These are phyloP conservation scores for Microtus richardsoni DNA, from an alignment of 2,113 vertebrate genomes.

Conservation along the genomic window DNA sequence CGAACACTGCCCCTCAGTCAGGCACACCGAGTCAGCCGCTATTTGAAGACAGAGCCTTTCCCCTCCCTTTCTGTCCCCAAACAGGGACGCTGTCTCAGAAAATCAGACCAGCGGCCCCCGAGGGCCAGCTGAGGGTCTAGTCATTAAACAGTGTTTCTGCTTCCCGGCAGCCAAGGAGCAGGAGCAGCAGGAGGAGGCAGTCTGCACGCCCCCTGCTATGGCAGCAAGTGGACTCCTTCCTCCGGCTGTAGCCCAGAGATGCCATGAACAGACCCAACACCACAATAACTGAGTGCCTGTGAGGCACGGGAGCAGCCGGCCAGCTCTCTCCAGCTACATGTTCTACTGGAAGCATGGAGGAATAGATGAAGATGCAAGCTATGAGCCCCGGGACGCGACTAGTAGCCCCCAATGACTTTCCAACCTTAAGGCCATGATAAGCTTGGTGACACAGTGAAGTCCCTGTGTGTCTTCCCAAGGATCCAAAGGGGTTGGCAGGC, in stretches of 20 bases:
- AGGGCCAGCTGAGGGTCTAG: neutral
- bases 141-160: neutral
- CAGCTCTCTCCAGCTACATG: rapidly evolving
- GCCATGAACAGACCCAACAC: rapidly evolving
- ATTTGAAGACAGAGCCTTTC: neutral
- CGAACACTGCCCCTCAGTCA: neutral
- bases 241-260: neutral
- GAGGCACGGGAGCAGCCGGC: neutral
- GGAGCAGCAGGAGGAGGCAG: neutral
- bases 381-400: rapidly evolving
- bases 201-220: rapidly evolving
- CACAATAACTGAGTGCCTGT: no score
- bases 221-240: neutral
- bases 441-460: rapidly evolving
- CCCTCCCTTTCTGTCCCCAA: no score
- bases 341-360: neutral
- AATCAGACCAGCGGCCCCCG: neutral
- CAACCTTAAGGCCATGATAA: neutral
- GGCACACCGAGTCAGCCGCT: neutral
- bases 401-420: neutral
- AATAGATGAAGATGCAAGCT: neutral
- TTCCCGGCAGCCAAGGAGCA: neutral
- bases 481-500: neutral
- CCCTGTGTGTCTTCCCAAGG: neutral
- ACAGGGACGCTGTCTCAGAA: neutral